Evolutionary conservation across 2,113 vertebrate species (phyloP).

Genomic region (Sander vitreus): DNA sequence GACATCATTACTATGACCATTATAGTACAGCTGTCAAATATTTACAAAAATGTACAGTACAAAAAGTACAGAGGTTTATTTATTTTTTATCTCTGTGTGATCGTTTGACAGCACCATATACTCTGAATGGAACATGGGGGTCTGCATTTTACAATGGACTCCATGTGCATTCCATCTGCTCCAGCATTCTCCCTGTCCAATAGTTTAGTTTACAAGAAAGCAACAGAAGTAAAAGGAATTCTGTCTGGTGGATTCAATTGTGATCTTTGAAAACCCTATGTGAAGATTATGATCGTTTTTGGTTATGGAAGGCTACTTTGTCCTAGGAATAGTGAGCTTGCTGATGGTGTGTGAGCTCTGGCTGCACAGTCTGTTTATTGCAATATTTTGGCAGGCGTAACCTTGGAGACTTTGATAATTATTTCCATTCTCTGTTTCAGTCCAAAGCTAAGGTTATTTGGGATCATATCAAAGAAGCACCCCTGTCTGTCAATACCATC

Average conservation of each 20-base stretch:
- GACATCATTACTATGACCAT: not conserved
- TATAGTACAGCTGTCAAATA: conserved; percentile 4
- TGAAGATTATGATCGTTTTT: conserved; percentile 15
- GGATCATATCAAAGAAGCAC: conserved; percentile 34
- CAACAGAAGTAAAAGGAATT: conserved; percentile 9
- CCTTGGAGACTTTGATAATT: conserved; percentile 77
- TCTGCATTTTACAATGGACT: conserved; percentile 25
- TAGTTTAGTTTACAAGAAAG: conserved; percentile 10
- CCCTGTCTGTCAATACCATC: conserved; percentile 16
- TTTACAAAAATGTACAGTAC: conserved; percentile 2
- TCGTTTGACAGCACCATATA: conserved; percentile 35
- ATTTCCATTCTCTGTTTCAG: conserved; percentile 74
- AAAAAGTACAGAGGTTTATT: not conserved
- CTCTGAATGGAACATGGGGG: conserved; percentile 15
- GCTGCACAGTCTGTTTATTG: conserved; percentile 70
- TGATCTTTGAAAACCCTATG: conserved; percentile 6
- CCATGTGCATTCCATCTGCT: conserved; percentile 63
- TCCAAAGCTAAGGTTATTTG: conserved; percentile 40
- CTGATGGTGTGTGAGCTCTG: conserved; percentile 64
- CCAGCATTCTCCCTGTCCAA: conserved; percentile 34
- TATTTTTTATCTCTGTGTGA: conserved; percentile 21
- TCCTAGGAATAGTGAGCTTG: conserved; percentile 31
- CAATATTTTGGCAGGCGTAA: conserved; percentile 73
- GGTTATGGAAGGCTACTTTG: not conserved
- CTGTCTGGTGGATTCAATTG: conserved; percentile 6